Evolutionary conservation across 2,113 vertebrate genomes (phyloP).

Genomic region (Microcebus griseorufus): DNA sequence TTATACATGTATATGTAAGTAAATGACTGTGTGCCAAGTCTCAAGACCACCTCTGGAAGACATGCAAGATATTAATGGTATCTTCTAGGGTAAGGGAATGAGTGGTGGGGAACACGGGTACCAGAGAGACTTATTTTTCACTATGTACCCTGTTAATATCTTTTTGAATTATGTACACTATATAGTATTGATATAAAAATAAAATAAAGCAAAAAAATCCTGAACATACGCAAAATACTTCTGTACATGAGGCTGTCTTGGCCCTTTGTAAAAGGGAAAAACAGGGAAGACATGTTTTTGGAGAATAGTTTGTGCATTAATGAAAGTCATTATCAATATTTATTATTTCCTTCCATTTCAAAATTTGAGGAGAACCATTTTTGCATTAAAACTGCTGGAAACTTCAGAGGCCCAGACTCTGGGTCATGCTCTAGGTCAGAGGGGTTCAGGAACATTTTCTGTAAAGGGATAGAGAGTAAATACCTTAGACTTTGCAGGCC

Average conservation of each 20-base stretch:
- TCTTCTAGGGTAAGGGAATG: not conserved
- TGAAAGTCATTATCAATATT: constrained; percentile 4
- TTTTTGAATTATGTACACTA: constrained; percentile 22
- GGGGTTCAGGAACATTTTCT: not conserved
- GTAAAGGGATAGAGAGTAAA: not conserved
- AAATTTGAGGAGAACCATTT: not conserved
- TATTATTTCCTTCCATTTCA: not conserved
- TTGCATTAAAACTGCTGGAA: not conserved
- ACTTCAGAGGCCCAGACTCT: not conserved
- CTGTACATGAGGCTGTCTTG: not conserved
- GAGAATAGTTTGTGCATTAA: not conserved
- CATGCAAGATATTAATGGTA: not conserved
- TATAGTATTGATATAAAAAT: not conserved
- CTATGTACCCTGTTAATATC: not conserved
- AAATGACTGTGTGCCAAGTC: not conserved
- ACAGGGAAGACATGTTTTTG: not conserved
- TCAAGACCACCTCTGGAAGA: not conserved
- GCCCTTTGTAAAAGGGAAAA: not conserved
- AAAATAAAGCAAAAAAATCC: not conserved
- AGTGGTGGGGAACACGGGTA: not conserved
- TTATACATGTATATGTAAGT: not conserved
- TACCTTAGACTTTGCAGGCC: not conserved
- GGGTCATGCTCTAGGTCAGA: not conserved
- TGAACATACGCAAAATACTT: not conserved
- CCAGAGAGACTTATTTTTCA: not conserved